phyloP scores from a whole-genome alignment of 2,888 invertebrate species.

The Tenodera sinensis region DNA sequence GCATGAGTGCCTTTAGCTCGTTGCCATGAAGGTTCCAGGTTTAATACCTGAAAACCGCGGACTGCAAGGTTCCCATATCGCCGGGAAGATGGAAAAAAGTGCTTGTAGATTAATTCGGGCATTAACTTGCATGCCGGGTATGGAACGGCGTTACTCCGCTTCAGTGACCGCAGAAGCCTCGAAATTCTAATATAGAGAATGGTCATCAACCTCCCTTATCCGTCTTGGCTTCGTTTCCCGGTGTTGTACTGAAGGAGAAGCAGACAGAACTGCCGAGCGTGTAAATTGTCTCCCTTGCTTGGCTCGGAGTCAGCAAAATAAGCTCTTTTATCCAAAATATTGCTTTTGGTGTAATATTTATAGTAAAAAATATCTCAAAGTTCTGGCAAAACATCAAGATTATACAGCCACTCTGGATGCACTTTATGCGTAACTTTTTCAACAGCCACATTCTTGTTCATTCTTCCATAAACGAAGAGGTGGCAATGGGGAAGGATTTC shows the following conservation, averaged over 20 bases:
- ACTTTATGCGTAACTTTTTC: too few relatives aligned
- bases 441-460: too few relatives aligned
- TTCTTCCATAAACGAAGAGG: too few relatives aligned
- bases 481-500: too few relatives aligned
- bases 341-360: background rate
- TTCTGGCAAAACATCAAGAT: background rate
- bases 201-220: background rate
- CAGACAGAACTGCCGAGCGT: background rate
- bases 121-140: background rate
- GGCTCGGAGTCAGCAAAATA: background rate
- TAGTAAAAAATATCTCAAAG: background rate
- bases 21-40: background rate
- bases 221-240: background rate
- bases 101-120: background rate
- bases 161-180: background rate
- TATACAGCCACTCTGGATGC: background rate
- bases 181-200: background rate
- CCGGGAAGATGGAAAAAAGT: background rate
- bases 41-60: background rate
- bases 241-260: background rate
- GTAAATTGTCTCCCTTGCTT: background rate
- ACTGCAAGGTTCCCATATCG: background rate
- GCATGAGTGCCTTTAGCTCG: background rate
- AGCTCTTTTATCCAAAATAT: background rate
- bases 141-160: background rate